Evolutionary conservation across 2,113 vertebrate species (phyloP), one percentile per base, ranked within the genome.

Genomic region (Fregata magnificens): DNA sequence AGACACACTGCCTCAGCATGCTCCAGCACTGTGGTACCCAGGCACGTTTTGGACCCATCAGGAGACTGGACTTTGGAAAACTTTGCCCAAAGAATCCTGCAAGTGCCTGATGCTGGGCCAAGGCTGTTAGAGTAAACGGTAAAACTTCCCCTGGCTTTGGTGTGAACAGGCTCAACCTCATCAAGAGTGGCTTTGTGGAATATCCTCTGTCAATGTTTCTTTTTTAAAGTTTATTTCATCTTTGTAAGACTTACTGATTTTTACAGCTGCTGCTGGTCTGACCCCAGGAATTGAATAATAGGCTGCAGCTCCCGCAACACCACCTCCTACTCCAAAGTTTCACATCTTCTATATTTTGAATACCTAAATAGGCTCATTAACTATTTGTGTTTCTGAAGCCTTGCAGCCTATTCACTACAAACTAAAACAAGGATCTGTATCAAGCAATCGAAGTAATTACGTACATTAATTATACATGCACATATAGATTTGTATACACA

Each of bases 191-290:
- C 70, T 94, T 94, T 80, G 53, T 70, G 31, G 58, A 93, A 93
- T 77, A 94, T n/a, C 32, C 16, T 72, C 84, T 76, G 73, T 87
- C 86, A 89, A 58, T 66, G 40, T 16, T 90, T 50, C 53, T 65
- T 93, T 85, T 93, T 91, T 86, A 55, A 82, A 67, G 38, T 89
- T 84, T 85, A 89, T 94, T 96, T 95, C 78, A 96, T 91, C 95
- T 90, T 80, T 82, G 34, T 85, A 89, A 91, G 66, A 53, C 70
- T 77, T 87, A 94, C 85, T 91, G 95, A 95, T 95, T 97, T 89
- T 86, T 90, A 44, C 62, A 87, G 62, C 94, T 77, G 86, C 94
- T 82, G 86, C 66, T 95, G 81, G 72, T 69, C 88, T 90, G 78
- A 91, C 84, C 62, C n/a, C 70, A 80, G 91, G 91, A 95, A 73